Evolutionary conservation across 2,888 invertebrate genomes (phyloP), one percentile per base, ranked within the genome.

Genomic region (Oxyteleia sp.): DNA sequence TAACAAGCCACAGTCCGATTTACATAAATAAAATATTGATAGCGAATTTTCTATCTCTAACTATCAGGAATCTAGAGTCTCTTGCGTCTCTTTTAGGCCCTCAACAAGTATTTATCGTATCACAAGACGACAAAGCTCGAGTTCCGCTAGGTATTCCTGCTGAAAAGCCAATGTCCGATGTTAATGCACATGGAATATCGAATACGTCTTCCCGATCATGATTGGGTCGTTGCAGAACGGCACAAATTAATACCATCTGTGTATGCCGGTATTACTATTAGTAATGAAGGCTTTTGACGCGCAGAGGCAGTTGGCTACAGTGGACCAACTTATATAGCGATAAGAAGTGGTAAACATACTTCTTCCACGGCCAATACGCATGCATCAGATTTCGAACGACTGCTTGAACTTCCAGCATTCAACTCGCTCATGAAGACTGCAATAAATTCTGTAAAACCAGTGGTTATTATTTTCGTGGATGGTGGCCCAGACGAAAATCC

Each of bases 321-420:
- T 71, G 94, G 93, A 11, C 93, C 94, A 51, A 94, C 93, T 57
- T 79, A 92, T 87, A 87, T 94, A 38, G 89, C 92, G 7, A 89
- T 92, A 18, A 32, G 90, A 18, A 82, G 82, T 43, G 90, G 86
- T 0, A 92, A 91, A 68, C 90, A 91, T 53, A 82, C 78, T 13
- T 85, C 85, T 11, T 23, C 23, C 23, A 23, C 5, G 23, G 5
- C 23, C n/a, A n/a, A n/a, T n/a, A n/a, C n/a, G n/a, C n/a, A n/a
- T n/a, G n/a, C n/a, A n/a, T n/a, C n/a, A n/a, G n/a, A n/a, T n/a
- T n/a, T n/a, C n/a, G n/a, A n/a, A n/a, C n/a, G n/a, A n/a, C n/a
- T n/a, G n/a, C n/a, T n/a, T n/a, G n/a, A n/a, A n/a, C n/a, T n/a
- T n/a, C n/a, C n/a, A n/a, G n/a, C n/a, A n/a, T n/a, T n/a, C n/a